Conservation (phyloP, 2,797 vertebrate genomes). For the Chaetophractus vellerosus region DNA sequence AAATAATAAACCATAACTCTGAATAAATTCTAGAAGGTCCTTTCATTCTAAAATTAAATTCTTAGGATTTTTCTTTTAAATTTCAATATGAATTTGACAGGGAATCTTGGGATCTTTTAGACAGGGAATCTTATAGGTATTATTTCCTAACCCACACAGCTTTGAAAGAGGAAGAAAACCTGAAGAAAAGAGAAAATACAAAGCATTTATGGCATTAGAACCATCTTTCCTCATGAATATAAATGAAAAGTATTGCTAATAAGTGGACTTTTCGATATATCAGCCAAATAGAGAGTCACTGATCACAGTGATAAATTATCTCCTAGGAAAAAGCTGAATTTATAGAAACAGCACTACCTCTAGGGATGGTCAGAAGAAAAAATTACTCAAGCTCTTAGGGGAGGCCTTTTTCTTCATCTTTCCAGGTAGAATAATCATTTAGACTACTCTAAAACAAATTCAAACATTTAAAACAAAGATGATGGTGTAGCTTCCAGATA, state of each 20-base stretch:
- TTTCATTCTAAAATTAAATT: conserved; percentile 49
- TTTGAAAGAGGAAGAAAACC: not conserved
- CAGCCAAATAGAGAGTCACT: conserved; percentile 72
- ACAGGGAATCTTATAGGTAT: not conserved
- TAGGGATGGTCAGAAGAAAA: conserved; percentile 38
- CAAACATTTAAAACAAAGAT: conserved; percentile 42
- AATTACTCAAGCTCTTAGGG: conserved; percentile 54
- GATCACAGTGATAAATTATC: conserved; percentile 74
- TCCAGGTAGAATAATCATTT: not conserved
- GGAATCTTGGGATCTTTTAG: conserved; percentile 15
- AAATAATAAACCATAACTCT: conserved; percentile 33
- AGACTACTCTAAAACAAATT: not conserved
- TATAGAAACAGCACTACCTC: conserved; percentile 63
- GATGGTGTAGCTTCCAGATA: not conserved
- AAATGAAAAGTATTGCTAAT: conserved; percentile 81
- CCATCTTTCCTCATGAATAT: conserved; percentile 63
- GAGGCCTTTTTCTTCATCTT: not conserved
- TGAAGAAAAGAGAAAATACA: not conserved
- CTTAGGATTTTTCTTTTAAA: conserved; percentile 68
- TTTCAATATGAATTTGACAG: conserved; percentile 58
- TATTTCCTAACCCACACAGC: not conserved
- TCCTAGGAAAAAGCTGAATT: conserved; percentile 72
- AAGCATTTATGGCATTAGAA: not conserved
- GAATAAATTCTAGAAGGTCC: not conserved
- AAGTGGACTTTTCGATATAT: conserved; percentile 80